Percentiles rank a stretch among this genome's conserved stretches.
Evolutionary conservation across 1,140 invertebrate species (phyloP).

Genomic region (Ceratina japonica): DNA sequence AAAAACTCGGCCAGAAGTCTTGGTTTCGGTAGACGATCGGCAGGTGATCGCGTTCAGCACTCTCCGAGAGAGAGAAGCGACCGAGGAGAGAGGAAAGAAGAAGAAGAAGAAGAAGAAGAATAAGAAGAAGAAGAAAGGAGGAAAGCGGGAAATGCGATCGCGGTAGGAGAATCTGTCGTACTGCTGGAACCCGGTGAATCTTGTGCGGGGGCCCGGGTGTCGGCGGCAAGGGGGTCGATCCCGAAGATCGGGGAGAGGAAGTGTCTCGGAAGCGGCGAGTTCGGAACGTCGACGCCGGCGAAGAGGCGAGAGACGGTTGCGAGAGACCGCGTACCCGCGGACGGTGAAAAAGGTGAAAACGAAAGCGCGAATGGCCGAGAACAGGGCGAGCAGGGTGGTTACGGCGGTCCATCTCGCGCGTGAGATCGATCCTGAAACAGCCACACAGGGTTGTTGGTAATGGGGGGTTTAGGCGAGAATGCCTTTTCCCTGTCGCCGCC

Average conservation of each 20-base stretch:
- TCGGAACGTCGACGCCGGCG: no score
- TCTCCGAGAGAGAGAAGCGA: not conserved
- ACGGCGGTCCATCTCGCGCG: slow-evolving; percentile 61
- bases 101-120: no score
- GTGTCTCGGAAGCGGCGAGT: not conserved
- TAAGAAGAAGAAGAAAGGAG: not conserved
- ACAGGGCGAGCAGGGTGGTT: slow-evolving; percentile 50
- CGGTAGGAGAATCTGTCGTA: no score
- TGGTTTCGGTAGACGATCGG: not conserved
- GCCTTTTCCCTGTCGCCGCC: slow-evolving; percentile 75
- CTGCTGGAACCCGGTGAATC: no score
- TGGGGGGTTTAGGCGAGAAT: slow-evolving; percentile 79
- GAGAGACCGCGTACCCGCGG: slow-evolving; percentile 46
- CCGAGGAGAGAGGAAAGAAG: not conserved
- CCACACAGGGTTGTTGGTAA: slow-evolving; percentile 74
- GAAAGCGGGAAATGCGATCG: not conserved
- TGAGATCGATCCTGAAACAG: slow-evolving; percentile 67
- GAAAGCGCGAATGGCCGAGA: slow-evolving; percentile 64
- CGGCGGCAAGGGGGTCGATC: not conserved
- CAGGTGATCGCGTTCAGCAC: not conserved
- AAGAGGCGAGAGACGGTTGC: no score
- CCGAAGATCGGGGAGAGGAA: not conserved
- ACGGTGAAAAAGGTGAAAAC: slow-evolving; percentile 48
- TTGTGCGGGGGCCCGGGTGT: not conserved
- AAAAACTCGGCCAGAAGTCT: not conserved